These are phyloP conservation scores for Struthio camelus DNA, from an alignment of 2,113 vertebrate genomes.

Conservation along the genomic window DNA sequence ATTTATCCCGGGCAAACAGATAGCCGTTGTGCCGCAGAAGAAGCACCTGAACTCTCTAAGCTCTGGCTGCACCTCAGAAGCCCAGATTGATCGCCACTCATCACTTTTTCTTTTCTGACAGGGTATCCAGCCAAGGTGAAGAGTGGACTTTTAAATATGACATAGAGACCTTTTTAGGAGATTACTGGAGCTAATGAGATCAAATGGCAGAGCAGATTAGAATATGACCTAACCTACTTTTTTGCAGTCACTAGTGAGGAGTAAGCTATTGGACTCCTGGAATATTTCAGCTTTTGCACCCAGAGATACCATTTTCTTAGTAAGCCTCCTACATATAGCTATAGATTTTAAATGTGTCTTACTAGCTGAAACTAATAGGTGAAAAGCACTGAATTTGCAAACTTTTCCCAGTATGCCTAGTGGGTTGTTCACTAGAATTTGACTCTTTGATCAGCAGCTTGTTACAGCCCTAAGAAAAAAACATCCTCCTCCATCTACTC, in stretches of 20 bases:
- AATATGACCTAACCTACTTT: neutral
- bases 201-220: neutral
- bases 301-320: neutral
- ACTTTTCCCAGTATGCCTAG: neutral
- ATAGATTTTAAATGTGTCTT: neutral
- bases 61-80: neutral
- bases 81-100: neutral
- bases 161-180: neutral
- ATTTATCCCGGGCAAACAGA: neutral
- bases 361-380: neutral
- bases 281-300: neutral
- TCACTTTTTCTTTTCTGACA: neutral
- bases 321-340: neutral
- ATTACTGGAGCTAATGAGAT: neutral
- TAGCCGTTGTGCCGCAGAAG: rapidly evolving
- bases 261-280: neutral
- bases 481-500: neutral
- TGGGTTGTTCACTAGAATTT: neutral
- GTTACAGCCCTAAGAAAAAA: neutral
- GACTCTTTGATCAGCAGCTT: neutral
- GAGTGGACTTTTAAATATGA: neutral
- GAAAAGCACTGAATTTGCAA: neutral
- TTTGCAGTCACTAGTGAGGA: neutral
- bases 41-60: neutral
- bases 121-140: neutral